These are phyloP conservation scores for Caranx ignobilis DNA, from an alignment of 2,113 vertebrate species.

Conservation along the genomic window DNA sequence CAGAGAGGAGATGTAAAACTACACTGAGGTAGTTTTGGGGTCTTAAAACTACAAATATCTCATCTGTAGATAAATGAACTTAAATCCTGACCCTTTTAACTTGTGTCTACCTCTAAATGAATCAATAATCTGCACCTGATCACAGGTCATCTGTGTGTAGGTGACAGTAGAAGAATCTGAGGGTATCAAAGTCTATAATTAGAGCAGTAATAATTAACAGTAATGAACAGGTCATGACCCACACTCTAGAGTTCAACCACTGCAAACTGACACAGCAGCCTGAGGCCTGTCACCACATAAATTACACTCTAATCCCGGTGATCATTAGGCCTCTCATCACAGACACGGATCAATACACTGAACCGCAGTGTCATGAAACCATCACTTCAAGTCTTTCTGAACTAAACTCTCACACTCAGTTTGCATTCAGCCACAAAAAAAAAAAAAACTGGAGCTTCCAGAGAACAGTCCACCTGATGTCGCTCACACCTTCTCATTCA, in stretches of 20 bases:
- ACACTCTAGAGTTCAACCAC: background rate
- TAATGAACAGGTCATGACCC: background rate
- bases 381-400: background rate
- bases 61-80: background rate
- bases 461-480: background rate
- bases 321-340: constrained; percentile 6
- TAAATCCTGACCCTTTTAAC: background rate
- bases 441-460: background rate
- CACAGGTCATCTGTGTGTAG: too few relatives aligned
- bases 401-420: background rate
- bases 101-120: background rate
- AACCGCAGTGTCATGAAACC: background rate
- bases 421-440: background rate
- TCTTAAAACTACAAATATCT: too few relatives aligned
- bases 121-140: too few relatives aligned
- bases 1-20: too few relatives aligned
- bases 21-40: too few relatives aligned
- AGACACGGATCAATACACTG: constrained; percentile 19
- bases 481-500: constrained; percentile 5
- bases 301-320: background rate
- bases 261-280: background rate
- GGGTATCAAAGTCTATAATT: background rate
- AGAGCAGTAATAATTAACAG: background rate
- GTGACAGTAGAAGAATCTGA: background rate
- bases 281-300: constrained; percentile 5